A percentile compares a stretch with the other conserved stretches of the same genome.
Evolutionary conservation across 1,140 invertebrate genomes (phyloP).

Genomic region (Colletes gigas): DNA sequence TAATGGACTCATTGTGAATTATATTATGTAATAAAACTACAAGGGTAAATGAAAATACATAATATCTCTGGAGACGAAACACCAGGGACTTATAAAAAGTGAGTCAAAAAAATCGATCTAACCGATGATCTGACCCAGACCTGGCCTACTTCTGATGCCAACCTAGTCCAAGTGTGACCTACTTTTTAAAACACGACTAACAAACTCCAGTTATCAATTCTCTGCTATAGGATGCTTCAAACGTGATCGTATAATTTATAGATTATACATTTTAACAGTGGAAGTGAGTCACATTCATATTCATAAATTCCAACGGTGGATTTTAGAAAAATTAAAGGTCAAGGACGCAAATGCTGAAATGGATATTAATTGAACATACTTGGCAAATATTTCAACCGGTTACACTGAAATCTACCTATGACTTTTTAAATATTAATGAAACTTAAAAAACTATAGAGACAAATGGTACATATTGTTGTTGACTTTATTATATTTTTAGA

Average conservation of each 20-base stretch:
- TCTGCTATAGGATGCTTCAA: neutral
- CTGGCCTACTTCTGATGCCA: neutral
- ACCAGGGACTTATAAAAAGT: neutral
- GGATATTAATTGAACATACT: neutral
- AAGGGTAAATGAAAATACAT: neutral
- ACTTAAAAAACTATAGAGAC: no score
- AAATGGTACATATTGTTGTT: no score
- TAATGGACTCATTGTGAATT: no score
- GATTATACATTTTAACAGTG: no score
- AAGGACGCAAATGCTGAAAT: neutral
- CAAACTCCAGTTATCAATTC: neutral
- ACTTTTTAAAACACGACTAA: neutral
- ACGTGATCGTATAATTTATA: neutral
- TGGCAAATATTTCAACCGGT: neutral
- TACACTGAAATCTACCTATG: neutral
- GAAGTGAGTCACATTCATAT: neutral
- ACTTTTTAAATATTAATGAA: no score
- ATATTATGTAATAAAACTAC: neutral
- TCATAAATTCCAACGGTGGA: neutral
- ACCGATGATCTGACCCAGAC: slow-evolving; percentile 5
- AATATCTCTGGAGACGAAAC: neutral
- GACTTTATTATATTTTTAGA: no score
- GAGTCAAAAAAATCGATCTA: neutral
- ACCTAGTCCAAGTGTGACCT: no score
- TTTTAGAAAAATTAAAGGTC: slow-evolving; percentile 4